Conservation (phyloP, 2,797 vertebrate genomes). For the Pelobates cultripes region DNA sequence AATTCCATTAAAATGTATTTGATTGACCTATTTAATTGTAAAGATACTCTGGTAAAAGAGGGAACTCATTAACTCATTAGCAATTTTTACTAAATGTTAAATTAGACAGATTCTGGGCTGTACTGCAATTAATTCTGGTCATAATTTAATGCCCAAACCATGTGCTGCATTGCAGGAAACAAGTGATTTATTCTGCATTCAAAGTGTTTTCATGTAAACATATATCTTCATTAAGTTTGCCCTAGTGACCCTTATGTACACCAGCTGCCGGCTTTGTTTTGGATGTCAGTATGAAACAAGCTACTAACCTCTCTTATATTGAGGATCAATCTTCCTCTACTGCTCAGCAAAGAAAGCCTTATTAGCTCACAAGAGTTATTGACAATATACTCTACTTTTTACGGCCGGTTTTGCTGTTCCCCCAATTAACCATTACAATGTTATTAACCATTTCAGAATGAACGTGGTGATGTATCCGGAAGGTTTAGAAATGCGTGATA, state of each 20-base stretch:
- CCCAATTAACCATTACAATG: too few species aligned
- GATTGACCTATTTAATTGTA: slow-evolving; percentile 7
- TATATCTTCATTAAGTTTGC: slow-evolving; percentile 54
- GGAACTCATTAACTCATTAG: slow-evolving; percentile 43
- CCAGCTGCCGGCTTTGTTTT: slow-evolving; percentile 11
- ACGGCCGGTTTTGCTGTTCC: not conserved
- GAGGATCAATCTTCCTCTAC: not conserved
- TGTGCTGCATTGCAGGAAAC: slow-evolving; percentile 38
- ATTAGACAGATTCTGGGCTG: slow-evolving; percentile 37
- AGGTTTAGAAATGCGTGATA: too few species aligned
- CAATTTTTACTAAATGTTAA: slow-evolving; percentile 30
- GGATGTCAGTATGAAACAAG: slow-evolving; percentile 26
- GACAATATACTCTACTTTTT: not conserved
- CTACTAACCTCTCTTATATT: slow-evolving; percentile 10
- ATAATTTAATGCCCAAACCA: slow-evolving; percentile 47
- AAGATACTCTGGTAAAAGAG: slow-evolving; percentile 3
- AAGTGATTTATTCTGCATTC: slow-evolving; percentile 46
- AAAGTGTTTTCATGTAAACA: slow-evolving; percentile 52
- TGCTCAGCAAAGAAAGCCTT: not conserved
- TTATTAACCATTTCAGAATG: too few species aligned
- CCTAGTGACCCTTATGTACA: slow-evolving; percentile 32
- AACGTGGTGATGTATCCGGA: too few species aligned
- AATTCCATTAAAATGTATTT: slow-evolving; percentile 17
- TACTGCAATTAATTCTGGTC: slow-evolving; percentile 40
- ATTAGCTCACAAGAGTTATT: not conserved